These are phyloP conservation scores for Bufo bufo DNA, from an alignment of 2,113 vertebrate genomes.

Conservation along the genomic window DNA sequence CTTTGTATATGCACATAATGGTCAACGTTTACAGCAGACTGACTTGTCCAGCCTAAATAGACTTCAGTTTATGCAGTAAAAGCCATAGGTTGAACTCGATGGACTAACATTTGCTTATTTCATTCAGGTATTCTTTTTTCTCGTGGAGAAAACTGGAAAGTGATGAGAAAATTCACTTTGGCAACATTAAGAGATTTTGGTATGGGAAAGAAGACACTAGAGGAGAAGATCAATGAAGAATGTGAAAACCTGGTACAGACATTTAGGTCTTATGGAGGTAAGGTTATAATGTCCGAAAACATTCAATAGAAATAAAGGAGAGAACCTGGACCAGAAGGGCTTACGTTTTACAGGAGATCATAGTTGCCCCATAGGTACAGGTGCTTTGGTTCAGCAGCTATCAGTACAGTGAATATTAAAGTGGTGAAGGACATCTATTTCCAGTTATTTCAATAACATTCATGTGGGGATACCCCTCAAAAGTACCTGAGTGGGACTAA, in stretches of 20 bases:
- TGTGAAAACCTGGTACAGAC: not conserved
- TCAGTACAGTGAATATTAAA: too few relatives aligned
- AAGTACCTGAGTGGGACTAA: too few relatives aligned
- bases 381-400: not conserved
- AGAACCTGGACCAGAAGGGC: too few relatives aligned
- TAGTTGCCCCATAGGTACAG: too few relatives aligned
- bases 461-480: too few relatives aligned
- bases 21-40: too few relatives aligned
- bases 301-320: not conserved
- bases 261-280: not conserved
- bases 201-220: constrained; percentile 66
- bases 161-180: constrained; percentile 70
- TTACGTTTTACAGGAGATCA: not conserved
- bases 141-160: constrained; percentile 68
- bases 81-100: not conserved
- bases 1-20: too few relatives aligned
- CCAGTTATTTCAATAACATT: too few relatives aligned
- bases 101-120: not conserved
- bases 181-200: constrained; percentile 46
- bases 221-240: constrained; percentile 63
- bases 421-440: too few relatives aligned
- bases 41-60: too few relatives aligned
- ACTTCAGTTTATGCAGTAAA: too few relatives aligned
- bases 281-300: not conserved
- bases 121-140: constrained; percentile 64